Evolutionary conservation across 1,140 invertebrate genomes (phyloP).

Genomic region (Riptortus pedestris): DNA sequence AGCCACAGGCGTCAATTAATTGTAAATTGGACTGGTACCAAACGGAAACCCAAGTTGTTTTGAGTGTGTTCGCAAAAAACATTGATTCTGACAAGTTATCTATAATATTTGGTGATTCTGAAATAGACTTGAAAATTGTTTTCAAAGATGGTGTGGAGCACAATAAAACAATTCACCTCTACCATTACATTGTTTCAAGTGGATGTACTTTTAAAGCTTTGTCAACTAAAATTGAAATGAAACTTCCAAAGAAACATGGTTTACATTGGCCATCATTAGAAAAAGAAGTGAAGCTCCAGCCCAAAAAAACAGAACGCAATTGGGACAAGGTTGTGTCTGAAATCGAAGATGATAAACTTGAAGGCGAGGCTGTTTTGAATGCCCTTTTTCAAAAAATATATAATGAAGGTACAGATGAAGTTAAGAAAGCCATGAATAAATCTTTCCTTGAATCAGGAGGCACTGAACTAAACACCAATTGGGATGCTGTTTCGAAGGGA

Average conservation of each 20-base stretch:
- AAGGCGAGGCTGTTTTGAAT: constrained; percentile 84
- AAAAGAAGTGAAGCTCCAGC: neutral
- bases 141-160: constrained; percentile 38
- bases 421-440: constrained; percentile 95
- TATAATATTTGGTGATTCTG: constrained; percentile 48
- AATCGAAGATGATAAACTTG: constrained; percentile 73
- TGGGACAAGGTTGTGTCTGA: constrained; percentile 78
- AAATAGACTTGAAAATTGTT: constrained; percentile 39
- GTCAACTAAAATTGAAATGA: constrained; percentile 78
- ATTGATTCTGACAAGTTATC: constrained; percentile 56
- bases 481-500: constrained; percentile 79
- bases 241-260: constrained; percentile 68
- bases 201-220: constrained; percentile 56
- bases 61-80: constrained; percentile 74
- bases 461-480: constrained; percentile 96
- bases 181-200: constrained; percentile 57
- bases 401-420: constrained; percentile 80
- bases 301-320: constrained; percentile 46
- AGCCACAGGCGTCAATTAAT: no score
- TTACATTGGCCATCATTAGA: constrained; percentile 50
- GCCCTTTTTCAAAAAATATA: constrained; percentile 94
- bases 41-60: constrained; percentile 69
- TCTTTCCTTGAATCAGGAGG: constrained; percentile 93
- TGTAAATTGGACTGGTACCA: constrained; percentile 74
- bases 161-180: constrained; percentile 49